Percentiles rank a stretch among this genome's conserved stretches.
Conservation (phyloP, 2,888 invertebrate genomes). For the Beris chalybata region DNA sequence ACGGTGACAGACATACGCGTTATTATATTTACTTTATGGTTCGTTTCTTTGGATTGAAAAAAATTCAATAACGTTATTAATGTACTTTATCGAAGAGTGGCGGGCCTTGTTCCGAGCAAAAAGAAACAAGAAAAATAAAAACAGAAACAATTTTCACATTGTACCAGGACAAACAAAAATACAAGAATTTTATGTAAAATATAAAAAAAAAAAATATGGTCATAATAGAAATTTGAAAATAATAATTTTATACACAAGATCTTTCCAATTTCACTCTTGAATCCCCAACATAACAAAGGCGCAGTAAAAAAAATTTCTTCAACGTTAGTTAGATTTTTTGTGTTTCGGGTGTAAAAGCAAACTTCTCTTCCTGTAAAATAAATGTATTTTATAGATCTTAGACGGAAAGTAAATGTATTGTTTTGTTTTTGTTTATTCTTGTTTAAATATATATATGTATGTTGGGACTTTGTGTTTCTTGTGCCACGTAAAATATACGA, state of each 20-base stretch:
- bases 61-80: too few species aligned
- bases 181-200: not conserved
- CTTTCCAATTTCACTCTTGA: slow-evolving; percentile 14
- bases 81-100: too few species aligned
- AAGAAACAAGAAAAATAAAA: not conserved
- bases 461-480: too few species aligned
- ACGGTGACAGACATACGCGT: too few species aligned
- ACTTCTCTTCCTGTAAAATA: slow-evolving; percentile 37
- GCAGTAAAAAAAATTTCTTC: slow-evolving; percentile 1
- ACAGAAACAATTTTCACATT: slow-evolving; percentile 1
- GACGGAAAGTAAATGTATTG: slow-evolving; percentile 2
- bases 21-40: too few species aligned
- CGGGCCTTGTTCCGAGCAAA: not conserved
- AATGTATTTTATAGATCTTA: slow-evolving; percentile 13
- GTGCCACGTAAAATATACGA: too few species aligned
- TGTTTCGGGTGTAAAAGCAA: slow-evolving; percentile 30
- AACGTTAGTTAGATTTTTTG: slow-evolving; percentile 6
- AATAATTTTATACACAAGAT: not conserved
- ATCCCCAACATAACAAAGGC: slow-evolving; percentile 1
- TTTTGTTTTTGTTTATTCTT: too few species aligned
- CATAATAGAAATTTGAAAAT: not conserved
- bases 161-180: not conserved
- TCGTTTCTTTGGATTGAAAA: too few species aligned
- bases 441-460: too few species aligned
- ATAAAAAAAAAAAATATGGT: slow-evolving; percentile 4